phyloP scores from a whole-genome alignment of 2,113 vertebrate species.

The Castor canadensis region DNA sequence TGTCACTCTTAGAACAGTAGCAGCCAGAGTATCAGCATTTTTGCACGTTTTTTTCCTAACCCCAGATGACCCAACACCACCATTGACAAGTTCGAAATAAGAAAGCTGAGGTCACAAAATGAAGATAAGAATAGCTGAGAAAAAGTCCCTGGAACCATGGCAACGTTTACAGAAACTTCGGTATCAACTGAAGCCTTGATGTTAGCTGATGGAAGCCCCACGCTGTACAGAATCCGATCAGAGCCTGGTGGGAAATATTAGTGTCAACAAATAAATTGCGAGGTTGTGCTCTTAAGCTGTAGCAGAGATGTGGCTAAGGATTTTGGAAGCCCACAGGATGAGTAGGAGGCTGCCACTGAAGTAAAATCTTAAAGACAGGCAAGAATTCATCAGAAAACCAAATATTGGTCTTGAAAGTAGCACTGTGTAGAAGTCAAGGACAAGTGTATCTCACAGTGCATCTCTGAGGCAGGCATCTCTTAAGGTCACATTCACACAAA shows the following conservation, averaged over 20 bases:
- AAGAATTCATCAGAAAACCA: constrained; percentile 35
- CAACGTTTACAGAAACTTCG: background rate
- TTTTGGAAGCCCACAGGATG: background rate
- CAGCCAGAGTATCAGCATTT: background rate
- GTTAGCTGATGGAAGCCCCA: background rate
- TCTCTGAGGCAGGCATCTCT: background rate
- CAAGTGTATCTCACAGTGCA: too few species aligned
- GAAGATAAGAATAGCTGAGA: background rate
- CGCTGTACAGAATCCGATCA: background rate
- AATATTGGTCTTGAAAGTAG: background rate
- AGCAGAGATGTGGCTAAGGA: background rate
- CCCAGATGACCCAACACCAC: background rate
- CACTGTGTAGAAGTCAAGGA: background rate
- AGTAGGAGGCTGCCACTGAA: background rate
- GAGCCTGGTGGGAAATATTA: background rate
- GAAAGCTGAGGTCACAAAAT: background rate
- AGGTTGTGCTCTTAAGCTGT: background rate
- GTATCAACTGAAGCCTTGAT: background rate
- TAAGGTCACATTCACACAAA: background rate
- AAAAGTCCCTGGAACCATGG: background rate
- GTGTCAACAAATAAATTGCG: background rate
- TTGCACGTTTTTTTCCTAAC: background rate
- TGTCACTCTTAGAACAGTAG: background rate
- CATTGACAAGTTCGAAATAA: background rate
- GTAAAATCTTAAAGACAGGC: background rate